phyloP scores from a whole-genome alignment of 2,797 vertebrate genomes.

The Gymnocypris eckloni region DNA sequence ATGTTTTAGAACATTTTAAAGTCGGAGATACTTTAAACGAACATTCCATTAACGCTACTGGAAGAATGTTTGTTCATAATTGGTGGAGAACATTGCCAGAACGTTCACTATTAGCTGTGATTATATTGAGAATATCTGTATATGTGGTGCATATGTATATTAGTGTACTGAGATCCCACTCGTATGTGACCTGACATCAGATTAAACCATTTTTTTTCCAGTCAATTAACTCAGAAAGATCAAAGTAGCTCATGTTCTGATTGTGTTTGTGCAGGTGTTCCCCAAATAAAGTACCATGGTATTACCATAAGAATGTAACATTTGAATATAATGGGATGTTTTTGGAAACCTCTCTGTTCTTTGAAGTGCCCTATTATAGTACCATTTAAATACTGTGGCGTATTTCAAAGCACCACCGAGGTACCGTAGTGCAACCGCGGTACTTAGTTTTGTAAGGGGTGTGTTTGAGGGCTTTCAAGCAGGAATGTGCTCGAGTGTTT shows the following conservation, averaged over 20 bases:
- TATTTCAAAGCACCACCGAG: background rate
- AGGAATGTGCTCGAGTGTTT: background rate
- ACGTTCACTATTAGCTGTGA: background rate
- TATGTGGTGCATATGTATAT: background rate
- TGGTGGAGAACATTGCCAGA: background rate
- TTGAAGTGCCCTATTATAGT: background rate
- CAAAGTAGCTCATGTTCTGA: constrained; percentile 17
- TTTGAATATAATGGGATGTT: background rate
- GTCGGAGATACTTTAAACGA: background rate
- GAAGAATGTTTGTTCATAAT: background rate
- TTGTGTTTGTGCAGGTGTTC: constrained; percentile 15
- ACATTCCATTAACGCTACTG: background rate
- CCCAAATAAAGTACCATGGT: background rate
- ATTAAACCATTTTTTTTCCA: background rate
- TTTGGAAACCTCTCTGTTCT: background rate
- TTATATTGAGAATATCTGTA: background rate
- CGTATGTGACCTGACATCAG: background rate
- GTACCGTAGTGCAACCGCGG: background rate
- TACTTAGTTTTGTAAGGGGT: background rate
- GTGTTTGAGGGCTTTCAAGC: background rate
- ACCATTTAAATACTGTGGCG: background rate
- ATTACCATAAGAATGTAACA: background rate
- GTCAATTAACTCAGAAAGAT: background rate
- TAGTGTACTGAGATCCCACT: background rate
- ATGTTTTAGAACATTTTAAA: background rate